Base-by-base conservation (phyloP, 2,113 vertebrate genomes). In the Poecile atricapillus region DNA sequence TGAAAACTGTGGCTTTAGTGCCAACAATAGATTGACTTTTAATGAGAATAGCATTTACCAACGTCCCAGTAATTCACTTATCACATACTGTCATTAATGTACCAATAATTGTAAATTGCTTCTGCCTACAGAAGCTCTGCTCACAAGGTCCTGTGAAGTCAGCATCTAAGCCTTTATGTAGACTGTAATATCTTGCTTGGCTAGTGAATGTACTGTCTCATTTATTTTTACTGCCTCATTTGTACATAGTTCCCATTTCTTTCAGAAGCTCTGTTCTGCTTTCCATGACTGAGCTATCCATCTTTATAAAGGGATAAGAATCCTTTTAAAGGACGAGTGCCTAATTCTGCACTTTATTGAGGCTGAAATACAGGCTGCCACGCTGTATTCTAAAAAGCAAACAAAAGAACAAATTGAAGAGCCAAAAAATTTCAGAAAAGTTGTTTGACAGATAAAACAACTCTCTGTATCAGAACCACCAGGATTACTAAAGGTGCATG, bases 191-290 rank as follows among this genome's bases (percentile, higher is more conserved):
- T 97, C 96, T 90, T 95, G 80, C 95, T 97, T 97, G 96, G 86
- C 93, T 95, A 87, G 94, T 92, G 93, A 95, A 96, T 95, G 95
- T 96, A 96, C 96, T 93, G 94, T 97, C 59, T 80, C 94, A 94
- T 97, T 97, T 97, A 90, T 82, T 97, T 97, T 97, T 96, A 97
- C 95, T 90, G 78, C 92, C 84, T 97, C 94, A 89, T 96, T 97
- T 96, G 71, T 95, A 94, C 92, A 73, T 71, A 77, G 70, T 53
- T 96, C 81, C 41, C 77, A 55, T 95, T 89, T 93, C 91, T 93
- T 95, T 83, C 77, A 76, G 75, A 80, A 82, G 77, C 25, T 75
- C 11, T 90, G 79, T 89, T 95, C 60, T 75, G 59, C 84, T 83
- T 94, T 55, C 90, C 53, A 56, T 67, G 90, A 79, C 82, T 52